These are phyloP conservation scores for Pseudochaenichthys georgianus DNA, from an alignment of 2,797 vertebrate genomes.

Conservation along the genomic window DNA sequence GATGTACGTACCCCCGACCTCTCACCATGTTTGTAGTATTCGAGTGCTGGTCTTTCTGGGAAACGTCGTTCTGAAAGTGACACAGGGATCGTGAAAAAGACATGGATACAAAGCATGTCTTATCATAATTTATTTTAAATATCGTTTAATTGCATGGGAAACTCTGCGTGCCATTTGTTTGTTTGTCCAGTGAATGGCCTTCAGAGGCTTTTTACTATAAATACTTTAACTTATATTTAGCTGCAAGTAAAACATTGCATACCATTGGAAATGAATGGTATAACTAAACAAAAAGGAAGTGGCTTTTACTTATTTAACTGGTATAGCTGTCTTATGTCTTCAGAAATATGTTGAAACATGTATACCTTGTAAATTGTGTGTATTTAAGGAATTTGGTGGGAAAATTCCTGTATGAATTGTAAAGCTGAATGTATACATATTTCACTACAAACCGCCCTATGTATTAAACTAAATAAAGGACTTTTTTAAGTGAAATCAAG, in stretches of 20 bases:
- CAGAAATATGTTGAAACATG: slow-evolving; percentile 47
- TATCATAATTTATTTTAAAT: slow-evolving; percentile 33
- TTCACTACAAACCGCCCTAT: slow-evolving; percentile 64
- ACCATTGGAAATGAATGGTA: slow-evolving; percentile 45
- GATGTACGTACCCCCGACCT: slow-evolving; percentile 51
- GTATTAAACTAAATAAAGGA: slow-evolving; percentile 76
- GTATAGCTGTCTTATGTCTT: slow-evolving; percentile 49
- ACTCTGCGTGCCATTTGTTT: slow-evolving; percentile 66
- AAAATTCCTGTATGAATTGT: slow-evolving; percentile 69
- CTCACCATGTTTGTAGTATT: slow-evolving; percentile 57
- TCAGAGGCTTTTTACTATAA: slow-evolving; percentile 44
- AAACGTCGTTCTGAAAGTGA: slow-evolving; percentile 44
- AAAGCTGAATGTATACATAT: slow-evolving; percentile 78
- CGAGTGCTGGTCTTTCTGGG: slow-evolving; percentile 50
- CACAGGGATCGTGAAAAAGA: slow-evolving; percentile 44
- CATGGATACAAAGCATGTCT: slow-evolving; percentile 55
- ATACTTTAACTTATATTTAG: slow-evolving; percentile 65
- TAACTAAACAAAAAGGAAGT: slow-evolving; percentile 44
- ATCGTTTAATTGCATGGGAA: slow-evolving; percentile 73
- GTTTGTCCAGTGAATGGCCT: slow-evolving; percentile 54
- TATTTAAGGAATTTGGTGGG: slow-evolving; percentile 64
- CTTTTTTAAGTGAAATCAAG: slow-evolving; percentile 55
- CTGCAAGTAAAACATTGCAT: slow-evolving; percentile 32
- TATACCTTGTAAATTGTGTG: slow-evolving; percentile 73
- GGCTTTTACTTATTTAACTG: slow-evolving; percentile 54